Percentiles rank a stretch among this genome's conserved stretches.
Evolutionary conservation across 2,888 invertebrate species (phyloP).

Genomic region (Agrotis puta): DNA sequence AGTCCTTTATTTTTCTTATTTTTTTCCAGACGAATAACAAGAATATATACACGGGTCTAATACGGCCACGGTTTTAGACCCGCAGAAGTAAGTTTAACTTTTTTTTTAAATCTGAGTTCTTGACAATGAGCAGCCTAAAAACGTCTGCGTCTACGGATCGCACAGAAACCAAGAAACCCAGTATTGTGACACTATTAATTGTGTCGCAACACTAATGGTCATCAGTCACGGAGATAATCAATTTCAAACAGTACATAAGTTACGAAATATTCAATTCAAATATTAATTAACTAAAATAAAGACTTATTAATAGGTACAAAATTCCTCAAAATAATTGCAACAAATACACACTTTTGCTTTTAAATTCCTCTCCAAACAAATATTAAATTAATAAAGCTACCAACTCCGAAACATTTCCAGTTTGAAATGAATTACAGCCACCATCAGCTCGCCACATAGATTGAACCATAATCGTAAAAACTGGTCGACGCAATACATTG

Average conservation of each 20-base stretch:
- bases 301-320: background rate
- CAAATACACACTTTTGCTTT: background rate
- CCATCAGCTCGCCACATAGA: constrained; percentile 52
- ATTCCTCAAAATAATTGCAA: background rate
- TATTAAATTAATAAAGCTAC: constrained; percentile 32
- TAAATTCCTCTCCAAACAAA: constrained; percentile 8
- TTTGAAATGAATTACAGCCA: constrained; percentile 36
- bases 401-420: constrained; percentile 34
- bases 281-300: background rate
- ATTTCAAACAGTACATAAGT: too few relatives aligned
- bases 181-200: background rate
- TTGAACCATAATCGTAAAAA: constrained; percentile 66
- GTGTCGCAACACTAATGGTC: background rate
- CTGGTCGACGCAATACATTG: constrained; percentile 53
- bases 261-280: too few relatives aligned
- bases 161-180: background rate
- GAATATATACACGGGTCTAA: too few relatives aligned
- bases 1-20: too few relatives aligned
- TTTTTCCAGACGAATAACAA: too few relatives aligned
- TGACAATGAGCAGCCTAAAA: background rate
- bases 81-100: too few relatives aligned
- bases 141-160: background rate
- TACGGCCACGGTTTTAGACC: too few relatives aligned
- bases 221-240: background rate
- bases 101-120: background rate